These are phyloP conservation scores for Psettodes erumei DNA, from an alignment of 2,113 vertebrate genomes.

Conservation along the genomic window DNA sequence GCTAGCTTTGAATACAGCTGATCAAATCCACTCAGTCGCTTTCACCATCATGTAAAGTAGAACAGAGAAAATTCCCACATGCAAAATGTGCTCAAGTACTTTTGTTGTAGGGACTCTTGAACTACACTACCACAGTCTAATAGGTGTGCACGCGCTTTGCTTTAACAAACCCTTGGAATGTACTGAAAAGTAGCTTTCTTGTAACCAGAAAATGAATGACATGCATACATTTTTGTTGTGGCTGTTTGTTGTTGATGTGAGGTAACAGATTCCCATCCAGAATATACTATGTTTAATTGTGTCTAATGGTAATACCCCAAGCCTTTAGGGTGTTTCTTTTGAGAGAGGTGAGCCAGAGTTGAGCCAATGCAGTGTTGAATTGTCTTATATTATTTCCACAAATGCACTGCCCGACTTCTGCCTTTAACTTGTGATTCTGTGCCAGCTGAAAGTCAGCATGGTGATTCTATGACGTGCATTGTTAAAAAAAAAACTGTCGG, in stretches of 20 bases:
- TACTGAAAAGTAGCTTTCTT: not conserved
- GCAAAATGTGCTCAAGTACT: not conserved
- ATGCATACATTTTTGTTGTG: not conserved
- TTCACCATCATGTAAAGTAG: not conserved
- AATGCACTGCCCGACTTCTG: conserved; percentile 18
- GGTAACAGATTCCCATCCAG: not conserved
- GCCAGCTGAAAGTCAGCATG: conserved; percentile 8
- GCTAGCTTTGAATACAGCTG: not conserved
- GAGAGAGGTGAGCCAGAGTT: not conserved
- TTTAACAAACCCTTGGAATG: not conserved
- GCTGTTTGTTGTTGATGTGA: conserved; percentile 24
- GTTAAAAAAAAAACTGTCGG: conserved; percentile 46
- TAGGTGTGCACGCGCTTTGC: not conserved
- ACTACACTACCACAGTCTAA: not conserved
- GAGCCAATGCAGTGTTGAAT: conserved; percentile 15
- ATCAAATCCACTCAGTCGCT: not conserved
- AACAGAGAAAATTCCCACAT: not conserved
- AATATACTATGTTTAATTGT: conserved; percentile 3
- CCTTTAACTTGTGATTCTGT: conserved; percentile 7
- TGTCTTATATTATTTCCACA: conserved; percentile 14
- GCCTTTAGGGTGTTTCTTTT: conserved; percentile 10
- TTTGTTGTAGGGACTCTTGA: not conserved
- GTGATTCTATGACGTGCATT: conserved; percentile 15
- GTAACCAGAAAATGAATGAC: conserved; percentile 11
- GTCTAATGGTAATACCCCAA: not conserved